Evolutionary conservation across 1,140 invertebrate species (phyloP), one percentile per base, ranked within the genome.

Genomic region (Drosophila truncata): DNA sequence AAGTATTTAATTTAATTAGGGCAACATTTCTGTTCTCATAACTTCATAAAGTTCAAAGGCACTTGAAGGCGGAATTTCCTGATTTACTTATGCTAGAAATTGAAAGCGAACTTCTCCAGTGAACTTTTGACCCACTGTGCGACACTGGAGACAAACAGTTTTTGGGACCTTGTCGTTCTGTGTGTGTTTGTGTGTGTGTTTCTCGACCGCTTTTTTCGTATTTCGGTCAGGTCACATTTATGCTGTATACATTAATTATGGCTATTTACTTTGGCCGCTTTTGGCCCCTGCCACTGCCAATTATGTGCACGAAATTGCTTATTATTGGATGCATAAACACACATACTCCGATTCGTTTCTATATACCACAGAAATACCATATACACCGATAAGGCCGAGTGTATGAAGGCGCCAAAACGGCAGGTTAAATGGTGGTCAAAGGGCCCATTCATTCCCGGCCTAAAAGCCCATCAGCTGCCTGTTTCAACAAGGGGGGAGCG

Each of bases 181-280:
- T 29, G 27, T 8, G 27, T 61, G 27, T 8, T 6, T 61, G 42
- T 33, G 47, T 41, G 52, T 73, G 50, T 18, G 46, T 25, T 42
- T 42, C 57, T 79, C 60, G 59, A 44, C 49, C 62, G 63, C 61
- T 70, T 90, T 87, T 87, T 88, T 78, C 52, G 78, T 82, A 90
- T 85, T 85, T 85, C 33, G 78, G 73, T 88, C 85, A 87, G 84
- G 85, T 88, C 85, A 90, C 81, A 88, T 80, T 85, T 85, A 90
- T 90, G 85, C 81, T 88, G 85, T 90, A 90, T 88, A 88, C 85
- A 88, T 90, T 88, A 88, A 88, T 88, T 88, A 88, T 90, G 81
- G 85, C 85, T 88, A 90, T 88, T 88, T 88, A 75, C 85, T 90
- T 71, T 78, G 63, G 25, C 66, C 76, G 54, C 71, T 69, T 42